These are phyloP conservation scores for Oreochromis spilurus DNA, from an alignment of 2,113 vertebrate genomes.

Conservation along the genomic window DNA sequence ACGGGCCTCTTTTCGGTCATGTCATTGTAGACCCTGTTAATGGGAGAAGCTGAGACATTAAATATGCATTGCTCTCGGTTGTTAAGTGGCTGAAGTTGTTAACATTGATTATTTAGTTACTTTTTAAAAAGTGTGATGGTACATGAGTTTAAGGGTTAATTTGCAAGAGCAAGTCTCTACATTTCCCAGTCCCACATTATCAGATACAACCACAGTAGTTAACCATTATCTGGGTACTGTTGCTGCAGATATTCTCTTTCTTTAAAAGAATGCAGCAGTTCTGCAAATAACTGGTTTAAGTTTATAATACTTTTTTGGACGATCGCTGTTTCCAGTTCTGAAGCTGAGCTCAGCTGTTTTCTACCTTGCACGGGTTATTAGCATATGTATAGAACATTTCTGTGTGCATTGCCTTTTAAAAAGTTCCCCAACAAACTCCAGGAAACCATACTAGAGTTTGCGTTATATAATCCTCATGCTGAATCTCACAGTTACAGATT, in stretches of 20 bases:
- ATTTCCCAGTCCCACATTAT: not conserved
- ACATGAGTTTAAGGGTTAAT: not conserved
- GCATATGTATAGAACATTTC: slow-evolving; percentile 35
- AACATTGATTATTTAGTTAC: slow-evolving; percentile 53
- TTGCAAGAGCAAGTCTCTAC: not conserved
- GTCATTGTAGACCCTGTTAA: slow-evolving; percentile 49
- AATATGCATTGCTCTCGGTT: slow-evolving; percentile 1
- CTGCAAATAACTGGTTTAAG: not conserved
- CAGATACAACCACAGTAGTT: not conserved
- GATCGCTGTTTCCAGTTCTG: not conserved
- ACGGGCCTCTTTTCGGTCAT: slow-evolving; percentile 29
- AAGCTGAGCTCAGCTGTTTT: not conserved
- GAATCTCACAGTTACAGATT: not conserved
- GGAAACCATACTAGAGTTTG: not conserved
- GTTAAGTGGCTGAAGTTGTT: slow-evolving; percentile 52
- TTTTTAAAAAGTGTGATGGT: slow-evolving; percentile 15
- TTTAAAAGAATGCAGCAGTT: not conserved
- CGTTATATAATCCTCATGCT: slow-evolving; percentile 10
- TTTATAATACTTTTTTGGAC: not conserved
- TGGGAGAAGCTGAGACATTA: slow-evolving; percentile 28
- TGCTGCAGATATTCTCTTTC: not conserved
- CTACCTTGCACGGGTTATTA: slow-evolving; percentile 9
- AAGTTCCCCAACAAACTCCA: slow-evolving; percentile 18
- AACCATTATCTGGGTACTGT: not conserved
- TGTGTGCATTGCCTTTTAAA: slow-evolving; percentile 28